A percentile compares a stretch with the other conserved stretches of the same genome.
Evolutionary conservation across 2,113 vertebrate species (phyloP).

Genomic region (Neopipo cinnamomea): DNA sequence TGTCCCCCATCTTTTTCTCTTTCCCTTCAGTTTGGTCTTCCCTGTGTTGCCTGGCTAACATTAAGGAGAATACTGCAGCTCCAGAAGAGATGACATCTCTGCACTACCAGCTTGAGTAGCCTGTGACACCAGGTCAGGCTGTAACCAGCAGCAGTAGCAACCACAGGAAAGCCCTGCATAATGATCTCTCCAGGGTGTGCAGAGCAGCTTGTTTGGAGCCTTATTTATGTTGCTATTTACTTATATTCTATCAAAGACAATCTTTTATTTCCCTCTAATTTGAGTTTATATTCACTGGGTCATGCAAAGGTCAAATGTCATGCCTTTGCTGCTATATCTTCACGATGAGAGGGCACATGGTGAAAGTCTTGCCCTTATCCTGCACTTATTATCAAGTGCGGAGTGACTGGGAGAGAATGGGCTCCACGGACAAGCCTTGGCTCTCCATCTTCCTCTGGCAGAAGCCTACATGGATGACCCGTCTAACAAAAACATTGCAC

Average conservation of each 20-base stretch:
- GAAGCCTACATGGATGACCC: neutral
- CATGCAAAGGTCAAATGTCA: constrained; percentile 11
- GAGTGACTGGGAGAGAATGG: neutral
- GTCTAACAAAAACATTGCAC: neutral
- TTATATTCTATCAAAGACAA: neutral
- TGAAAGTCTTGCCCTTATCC: neutral
- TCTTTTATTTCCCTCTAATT: neutral
- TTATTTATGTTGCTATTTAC: neutral
- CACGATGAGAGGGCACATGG: neutral
- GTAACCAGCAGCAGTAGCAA: neutral
- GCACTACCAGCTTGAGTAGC: neutral
- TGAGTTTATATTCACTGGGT: neutral
- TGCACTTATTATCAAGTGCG: accelerated
- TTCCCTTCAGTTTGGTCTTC: neutral
- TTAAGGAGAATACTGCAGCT: neutral
- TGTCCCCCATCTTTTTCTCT: neutral
- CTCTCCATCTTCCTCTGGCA: neutral
- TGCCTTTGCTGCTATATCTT: neutral
- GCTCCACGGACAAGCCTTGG: neutral
- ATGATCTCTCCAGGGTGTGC: neutral
- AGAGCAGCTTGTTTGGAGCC: neutral
- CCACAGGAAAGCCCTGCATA: neutral
- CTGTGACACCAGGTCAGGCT: neutral
- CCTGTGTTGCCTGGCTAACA: neutral
- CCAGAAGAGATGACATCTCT: neutral